Evolutionary conservation across 1,140 invertebrate species (phyloP), one percentile per base, ranked within the genome.

Genomic region (Pinna nobilis): DNA sequence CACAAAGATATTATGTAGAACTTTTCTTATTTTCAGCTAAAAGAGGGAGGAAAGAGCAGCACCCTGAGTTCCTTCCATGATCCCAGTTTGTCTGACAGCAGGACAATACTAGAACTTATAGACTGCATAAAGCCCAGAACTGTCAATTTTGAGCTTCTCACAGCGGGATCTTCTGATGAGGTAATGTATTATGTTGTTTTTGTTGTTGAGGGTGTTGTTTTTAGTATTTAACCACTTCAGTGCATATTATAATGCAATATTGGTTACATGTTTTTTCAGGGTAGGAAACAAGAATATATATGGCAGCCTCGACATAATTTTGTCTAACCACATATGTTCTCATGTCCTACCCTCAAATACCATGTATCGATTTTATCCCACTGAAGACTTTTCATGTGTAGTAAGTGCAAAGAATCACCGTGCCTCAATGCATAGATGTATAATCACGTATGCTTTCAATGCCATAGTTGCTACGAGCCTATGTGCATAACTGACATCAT

Each of bases 101-200:
- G 93, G 82, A 95, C 98, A 68, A 93, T 99, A 7, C 92, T 99
- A 76, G 97, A 99, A 90, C 91, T 99, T 50, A 97, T 99, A 74
- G 98, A 99, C 89, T 92, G 96, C 39, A 98, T 99, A 83, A 98
- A 97, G 87, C 97, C 97, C 6, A 96, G 96, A 23, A 94, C 94
- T 59, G 96, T 99, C 78, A 98, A 99, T 87, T 99, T 98, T 84
- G 94, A 96, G 78, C 88, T 97, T 25, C 94, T 99, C 9, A 77
- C 95, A 86, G 92, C 93, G 13, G 93, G 93, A 32, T 92, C 92
- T 0, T 93, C 91, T 25, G 92, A 93, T 78, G 95, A 98, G 93
- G 97, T 98, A 91, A 82, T 89, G 79, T 6, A 35, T 20, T 59
- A 9, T 59, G 18, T n/a, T 59, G 18, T 13, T 13, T 35, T 20